Percentiles rank a stretch among this genome's conserved stretches.
Conservation (phyloP, 1,140 invertebrate genomes). For the Leptopilina boulardi region DNA sequence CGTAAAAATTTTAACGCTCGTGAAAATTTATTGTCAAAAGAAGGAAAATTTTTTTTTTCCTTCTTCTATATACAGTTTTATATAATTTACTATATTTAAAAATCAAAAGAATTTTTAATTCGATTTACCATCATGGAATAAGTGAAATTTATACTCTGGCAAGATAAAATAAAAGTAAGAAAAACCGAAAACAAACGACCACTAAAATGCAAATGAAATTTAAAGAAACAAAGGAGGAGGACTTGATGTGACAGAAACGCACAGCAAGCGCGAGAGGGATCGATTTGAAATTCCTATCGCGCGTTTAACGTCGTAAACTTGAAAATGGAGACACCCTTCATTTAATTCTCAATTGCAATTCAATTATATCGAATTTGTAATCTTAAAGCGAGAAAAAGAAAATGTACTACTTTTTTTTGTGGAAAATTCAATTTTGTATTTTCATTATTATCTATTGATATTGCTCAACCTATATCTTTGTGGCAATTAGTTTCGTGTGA, state of each 20-base stretch:
- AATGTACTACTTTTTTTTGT: neutral
- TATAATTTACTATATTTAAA: no score
- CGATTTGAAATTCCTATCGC: conserved; percentile 54
- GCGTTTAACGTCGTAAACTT: conserved; percentile 40
- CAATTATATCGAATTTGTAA: conserved; percentile 58
- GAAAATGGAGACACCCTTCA: conserved; percentile 10
- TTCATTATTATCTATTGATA: conserved; percentile 34
- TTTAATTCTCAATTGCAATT: conserved; percentile 44
- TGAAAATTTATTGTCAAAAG: no score
- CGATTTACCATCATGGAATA: neutral
- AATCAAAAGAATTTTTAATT: neutral
- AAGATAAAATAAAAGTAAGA: conserved; percentile 1
- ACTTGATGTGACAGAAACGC: conserved; percentile 22
- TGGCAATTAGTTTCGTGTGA: conserved; percentile 9
- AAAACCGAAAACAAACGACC: conserved; percentile 1
- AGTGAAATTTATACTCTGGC: neutral
- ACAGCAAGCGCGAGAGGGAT: conserved; percentile 13
- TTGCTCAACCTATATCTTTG: neutral
- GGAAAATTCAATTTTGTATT: conserved; percentile 55
- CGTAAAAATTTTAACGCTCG: no score
- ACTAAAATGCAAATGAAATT: conserved; percentile 44
- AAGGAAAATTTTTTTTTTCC: no score
- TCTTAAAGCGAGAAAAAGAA: conserved; percentile 40
- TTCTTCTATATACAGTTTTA: no score
- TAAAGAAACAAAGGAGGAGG: conserved; percentile 42